Base-by-base conservation (phyloP, 2,888 invertebrate genomes). In the Morpho helenor region DNA sequence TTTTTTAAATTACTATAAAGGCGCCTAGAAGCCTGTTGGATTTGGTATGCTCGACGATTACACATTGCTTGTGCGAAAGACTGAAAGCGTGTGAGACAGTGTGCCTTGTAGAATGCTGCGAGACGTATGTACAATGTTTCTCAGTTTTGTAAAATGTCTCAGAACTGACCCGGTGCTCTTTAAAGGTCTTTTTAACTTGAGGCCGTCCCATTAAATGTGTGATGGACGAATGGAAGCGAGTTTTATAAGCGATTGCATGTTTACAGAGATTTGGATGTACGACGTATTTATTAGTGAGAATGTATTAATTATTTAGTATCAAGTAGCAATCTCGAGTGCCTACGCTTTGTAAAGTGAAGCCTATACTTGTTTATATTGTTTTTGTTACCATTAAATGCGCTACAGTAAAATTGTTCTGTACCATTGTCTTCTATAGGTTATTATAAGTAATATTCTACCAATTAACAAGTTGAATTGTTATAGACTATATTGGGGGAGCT, bases 251-350 rank as follows among this genome's bases (percentile, higher is more conserved):
- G 79, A 68, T 69, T 68, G 74, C 72, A 68, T 72, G 75, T 72
- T 69, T 64, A 63, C 74, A 68, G 80, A 75, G 31, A 31, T 31
- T 74, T 79, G 85, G 77, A 76, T 77, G 83, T 79, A 82, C 74
- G 83, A 75, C 73, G 86, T 90, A 90, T 90, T 90, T 90, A 90
- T 90, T 90, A 79, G 88, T 89, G 86, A 86, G 89, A 86, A 85
- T 86, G 89, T 77, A 76, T 85, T 82, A 53, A 76, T 70, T 78
- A 67, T 45, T 77, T 81, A 87, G 84, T 80, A 74, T 82, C 81
- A 87, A 86, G 84, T 87, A 88, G 90, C 88, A 90, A 90, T 90
- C 90, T 90, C 90, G 90, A 90, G 90, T 90, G 90, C 90, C 90
- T 90, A 89, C 84, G 90, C 90, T 89, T 89, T 89, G 88, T 90